These are phyloP conservation scores for Coptodon bakossiorum DNA, from an alignment of 2,113 vertebrate genomes.

Conservation along the genomic window DNA sequence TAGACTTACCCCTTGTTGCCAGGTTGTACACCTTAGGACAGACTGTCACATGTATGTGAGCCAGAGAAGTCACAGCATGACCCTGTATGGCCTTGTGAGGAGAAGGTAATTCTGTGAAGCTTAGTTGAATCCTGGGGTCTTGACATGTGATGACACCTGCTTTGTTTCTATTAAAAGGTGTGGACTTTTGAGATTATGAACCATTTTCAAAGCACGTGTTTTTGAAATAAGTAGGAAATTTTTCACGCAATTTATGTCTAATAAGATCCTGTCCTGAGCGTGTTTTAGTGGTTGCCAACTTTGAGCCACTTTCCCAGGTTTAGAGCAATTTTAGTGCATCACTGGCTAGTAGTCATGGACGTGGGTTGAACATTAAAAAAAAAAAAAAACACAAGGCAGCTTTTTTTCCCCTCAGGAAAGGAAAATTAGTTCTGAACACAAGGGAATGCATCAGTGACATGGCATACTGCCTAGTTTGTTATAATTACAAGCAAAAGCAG, in stretches of 20 bases:
- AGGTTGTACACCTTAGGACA: conserved; percentile 21
- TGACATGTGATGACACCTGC: background rate
- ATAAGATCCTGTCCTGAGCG: background rate
- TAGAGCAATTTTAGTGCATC: conserved; percentile 3
- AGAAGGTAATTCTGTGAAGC: conserved; percentile 10
- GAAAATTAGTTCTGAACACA: conserved; percentile 56
- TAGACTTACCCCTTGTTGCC: background rate
- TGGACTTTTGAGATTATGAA: background rate
- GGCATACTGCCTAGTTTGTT: conserved; percentile 44
- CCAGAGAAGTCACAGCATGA: conserved; percentile 28
- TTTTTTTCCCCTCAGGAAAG: conserved; percentile 32
- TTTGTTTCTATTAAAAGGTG: background rate
- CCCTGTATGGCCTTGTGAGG: background rate
- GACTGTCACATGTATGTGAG: conserved; percentile 9
- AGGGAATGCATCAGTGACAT: conserved; percentile 48
- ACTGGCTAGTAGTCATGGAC: conserved; percentile 10
- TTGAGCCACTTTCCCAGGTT: background rate
- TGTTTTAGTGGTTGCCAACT: background rate
- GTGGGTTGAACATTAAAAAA: conserved; percentile 38
- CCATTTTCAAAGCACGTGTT: background rate
- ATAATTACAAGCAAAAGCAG: conserved; percentile 62
- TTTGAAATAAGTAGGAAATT: background rate
- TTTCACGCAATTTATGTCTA: background rate
- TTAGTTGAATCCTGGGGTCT: background rate
- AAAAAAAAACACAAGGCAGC: background rate